Percentiles rank a stretch among this genome's conserved stretches.
These are phyloP conservation scores for Drosophila birchii DNA, from an alignment of 2,888 invertebrate species.

Conservation along the genomic window DNA sequence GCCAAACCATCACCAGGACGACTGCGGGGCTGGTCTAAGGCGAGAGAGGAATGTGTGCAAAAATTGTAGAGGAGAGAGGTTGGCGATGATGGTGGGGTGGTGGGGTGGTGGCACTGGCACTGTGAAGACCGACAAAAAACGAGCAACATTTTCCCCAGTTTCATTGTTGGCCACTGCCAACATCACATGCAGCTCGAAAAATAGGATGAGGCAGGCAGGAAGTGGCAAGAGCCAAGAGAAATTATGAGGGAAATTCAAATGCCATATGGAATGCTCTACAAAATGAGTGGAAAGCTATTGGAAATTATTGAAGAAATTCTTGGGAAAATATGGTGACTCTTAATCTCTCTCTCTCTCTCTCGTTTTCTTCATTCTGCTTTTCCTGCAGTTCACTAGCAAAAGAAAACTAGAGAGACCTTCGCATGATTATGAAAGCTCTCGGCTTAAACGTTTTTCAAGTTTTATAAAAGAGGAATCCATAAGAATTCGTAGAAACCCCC, in stretches of 20 bases:
- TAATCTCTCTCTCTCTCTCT: not conserved
- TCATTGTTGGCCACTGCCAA: slow-evolving; percentile 68
- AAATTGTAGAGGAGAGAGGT: slow-evolving; percentile 14
- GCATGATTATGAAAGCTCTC: no score
- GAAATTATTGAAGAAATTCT: not conserved
- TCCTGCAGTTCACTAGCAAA: not conserved
- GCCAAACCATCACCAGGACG: slow-evolving; percentile 63
- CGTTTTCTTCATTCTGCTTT: not conserved
- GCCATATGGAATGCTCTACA: slow-evolving; percentile 5
- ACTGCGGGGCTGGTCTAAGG: slow-evolving; percentile 8
- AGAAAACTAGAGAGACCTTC: not conserved
- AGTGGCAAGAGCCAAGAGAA: not conserved
- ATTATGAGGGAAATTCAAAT: not conserved
- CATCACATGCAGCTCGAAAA: slow-evolving; percentile 20
- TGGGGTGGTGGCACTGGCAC: slow-evolving; percentile 2
- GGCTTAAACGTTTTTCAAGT: no score
- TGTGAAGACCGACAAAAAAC: slow-evolving; percentile 49
- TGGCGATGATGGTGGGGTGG: not conserved
- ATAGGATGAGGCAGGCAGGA: not conserved
- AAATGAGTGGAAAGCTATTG: not conserved
- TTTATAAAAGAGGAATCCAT: no score
- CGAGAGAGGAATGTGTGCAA: slow-evolving; percentile 9
- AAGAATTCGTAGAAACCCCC: not conserved
- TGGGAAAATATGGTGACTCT: not conserved
- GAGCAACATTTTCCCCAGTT: slow-evolving; percentile 76